Evolutionary conservation across 2,113 vertebrate species (phyloP).

Genomic region (Garra rufa): DNA sequence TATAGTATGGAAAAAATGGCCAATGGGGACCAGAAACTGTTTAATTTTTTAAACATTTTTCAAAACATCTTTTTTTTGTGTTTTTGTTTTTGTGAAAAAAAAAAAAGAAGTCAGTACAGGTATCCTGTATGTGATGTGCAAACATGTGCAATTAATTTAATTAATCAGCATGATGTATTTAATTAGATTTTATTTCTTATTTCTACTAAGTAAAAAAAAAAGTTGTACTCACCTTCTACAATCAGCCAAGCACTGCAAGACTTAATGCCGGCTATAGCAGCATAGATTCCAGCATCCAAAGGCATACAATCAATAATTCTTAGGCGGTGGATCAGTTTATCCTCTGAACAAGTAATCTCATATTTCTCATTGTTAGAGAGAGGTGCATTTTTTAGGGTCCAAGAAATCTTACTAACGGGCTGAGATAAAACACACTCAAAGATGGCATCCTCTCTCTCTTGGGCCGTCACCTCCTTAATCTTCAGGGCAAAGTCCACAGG

Average conservation of each 20-base stretch:
- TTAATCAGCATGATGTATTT: not conserved
- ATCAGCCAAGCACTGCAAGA: constrained; percentile 86
- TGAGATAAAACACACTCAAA: constrained; percentile 81
- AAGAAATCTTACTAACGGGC: constrained; percentile 73
- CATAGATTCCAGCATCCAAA: constrained; percentile 84
- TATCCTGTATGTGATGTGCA: too few species aligned
- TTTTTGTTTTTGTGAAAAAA: too few species aligned
- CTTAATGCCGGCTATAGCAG: constrained; percentile 78
- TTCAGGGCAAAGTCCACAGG: constrained; percentile 78
- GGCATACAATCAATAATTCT: constrained; percentile 73
- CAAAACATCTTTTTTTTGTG: too few species aligned
- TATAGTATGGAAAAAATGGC: too few species aligned
- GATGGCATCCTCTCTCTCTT: constrained; percentile 74
- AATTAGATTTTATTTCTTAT: not conserved
- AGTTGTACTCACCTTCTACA: constrained; percentile 80
- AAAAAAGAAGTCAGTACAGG: too few species aligned
- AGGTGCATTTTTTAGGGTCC: constrained; percentile 76
- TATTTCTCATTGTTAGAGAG: constrained; percentile 74
- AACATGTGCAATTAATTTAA: too few species aligned
- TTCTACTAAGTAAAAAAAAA: not conserved
- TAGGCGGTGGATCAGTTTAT: constrained; percentile 85
- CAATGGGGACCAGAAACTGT: too few species aligned
- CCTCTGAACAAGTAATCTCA: constrained; percentile 77
- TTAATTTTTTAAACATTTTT: too few species aligned
- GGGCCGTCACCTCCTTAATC: constrained; percentile 75